Percentiles rank a stretch among this genome's conserved stretches.
These are phyloP conservation scores for Hypercompe scribonia DNA, from an alignment of 2,888 invertebrate species.

Conservation along the genomic window DNA sequence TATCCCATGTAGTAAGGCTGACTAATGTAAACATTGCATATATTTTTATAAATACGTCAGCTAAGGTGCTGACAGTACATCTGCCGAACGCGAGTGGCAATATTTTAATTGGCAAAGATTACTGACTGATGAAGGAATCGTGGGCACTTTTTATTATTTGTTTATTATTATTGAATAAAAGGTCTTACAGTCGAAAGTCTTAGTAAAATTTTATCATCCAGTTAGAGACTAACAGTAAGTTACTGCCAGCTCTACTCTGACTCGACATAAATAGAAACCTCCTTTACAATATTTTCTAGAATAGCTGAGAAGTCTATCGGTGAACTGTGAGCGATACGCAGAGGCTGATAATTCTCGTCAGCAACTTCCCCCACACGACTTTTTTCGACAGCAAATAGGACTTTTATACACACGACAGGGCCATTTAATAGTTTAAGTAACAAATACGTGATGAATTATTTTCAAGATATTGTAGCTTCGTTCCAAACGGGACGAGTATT, in stretches of 20 bases:
- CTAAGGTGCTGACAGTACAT: neutral
- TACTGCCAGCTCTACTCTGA: no score
- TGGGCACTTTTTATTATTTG: neutral
- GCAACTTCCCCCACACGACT: neutral
- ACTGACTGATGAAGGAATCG: neutral
- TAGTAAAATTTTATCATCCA: neutral
- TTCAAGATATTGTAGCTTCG: neutral
- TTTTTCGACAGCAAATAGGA: neutral
- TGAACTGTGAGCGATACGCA: neutral
- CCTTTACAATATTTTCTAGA: no score
- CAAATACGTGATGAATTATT: neutral
- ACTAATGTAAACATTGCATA: neutral
- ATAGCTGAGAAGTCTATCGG: neutral
- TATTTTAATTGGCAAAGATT: neutral
- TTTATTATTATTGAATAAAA: neutral
- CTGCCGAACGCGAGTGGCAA: neutral
- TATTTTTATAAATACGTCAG: neutral
- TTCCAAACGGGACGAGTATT: conserved; percentile 1
- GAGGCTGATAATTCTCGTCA: no score
- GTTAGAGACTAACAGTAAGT: no score
- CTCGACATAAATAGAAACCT: no score
- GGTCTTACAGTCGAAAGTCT: neutral
- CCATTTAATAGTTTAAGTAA: neutral
- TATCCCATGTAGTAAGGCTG: neutral
- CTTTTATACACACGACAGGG: no score